These are phyloP conservation scores for Cinclus cinclus DNA, from an alignment of 2,113 vertebrate species.

Conservation along the genomic window DNA sequence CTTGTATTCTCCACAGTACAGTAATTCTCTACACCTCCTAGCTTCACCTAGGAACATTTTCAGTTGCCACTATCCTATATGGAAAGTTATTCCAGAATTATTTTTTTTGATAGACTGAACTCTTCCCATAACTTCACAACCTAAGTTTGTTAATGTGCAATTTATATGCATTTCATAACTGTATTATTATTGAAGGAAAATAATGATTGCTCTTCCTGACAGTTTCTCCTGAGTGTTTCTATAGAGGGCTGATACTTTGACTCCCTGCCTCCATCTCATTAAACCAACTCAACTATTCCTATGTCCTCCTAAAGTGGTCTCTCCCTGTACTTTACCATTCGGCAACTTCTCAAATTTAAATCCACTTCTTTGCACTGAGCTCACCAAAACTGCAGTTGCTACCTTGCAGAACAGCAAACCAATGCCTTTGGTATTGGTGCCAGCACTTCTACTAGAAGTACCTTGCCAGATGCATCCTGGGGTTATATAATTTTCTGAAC, in stretches of 20 bases:
- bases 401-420: not conserved
- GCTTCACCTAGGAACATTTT: not conserved
- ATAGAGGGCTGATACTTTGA: not conserved
- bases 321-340: not conserved
- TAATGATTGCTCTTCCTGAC: not conserved
- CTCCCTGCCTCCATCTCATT: not conserved
- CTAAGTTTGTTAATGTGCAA: not conserved
- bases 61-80: not conserved
- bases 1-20: accelerated
- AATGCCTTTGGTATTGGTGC: not conserved
- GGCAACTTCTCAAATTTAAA: not conserved
- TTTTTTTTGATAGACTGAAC: not conserved
- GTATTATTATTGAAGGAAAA: not conserved
- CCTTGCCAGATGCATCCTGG: not conserved
- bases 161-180: not conserved
- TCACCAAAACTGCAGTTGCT: not conserved
- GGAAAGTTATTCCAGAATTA: not conserved
- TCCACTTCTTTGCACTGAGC: not conserved
- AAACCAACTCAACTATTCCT: not conserved
- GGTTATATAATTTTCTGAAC: not conserved
- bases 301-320: not conserved
- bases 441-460: not conserved
- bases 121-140: not conserved
- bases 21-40: not conserved
- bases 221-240: not conserved